A percentile compares a stretch with the other conserved stretches of the same genome.
phyloP scores from a whole-genome alignment of 2,113 vertebrate species.

The Microtus richardsoni region DNA sequence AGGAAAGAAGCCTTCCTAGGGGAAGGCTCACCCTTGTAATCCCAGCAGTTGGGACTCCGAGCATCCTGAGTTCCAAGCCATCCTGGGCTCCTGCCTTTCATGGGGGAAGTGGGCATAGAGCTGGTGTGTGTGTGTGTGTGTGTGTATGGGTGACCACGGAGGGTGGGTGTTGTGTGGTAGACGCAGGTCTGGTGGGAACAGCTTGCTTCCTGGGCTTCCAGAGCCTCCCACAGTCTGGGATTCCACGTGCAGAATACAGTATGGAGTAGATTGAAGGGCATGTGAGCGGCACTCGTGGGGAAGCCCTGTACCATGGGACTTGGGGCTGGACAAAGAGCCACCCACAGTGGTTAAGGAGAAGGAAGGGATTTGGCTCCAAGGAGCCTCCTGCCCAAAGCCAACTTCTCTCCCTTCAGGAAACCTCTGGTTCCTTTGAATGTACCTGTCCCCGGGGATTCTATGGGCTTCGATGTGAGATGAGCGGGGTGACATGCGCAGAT shows the following conservation, averaged over 20 bases:
- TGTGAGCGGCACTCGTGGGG: neutral
- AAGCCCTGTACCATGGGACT: neutral
- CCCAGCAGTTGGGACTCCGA: neutral
- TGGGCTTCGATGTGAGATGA: conserved; percentile 91
- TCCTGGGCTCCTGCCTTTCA: neutral
- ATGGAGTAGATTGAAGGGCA: fast-evolving
- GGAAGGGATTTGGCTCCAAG: neutral
- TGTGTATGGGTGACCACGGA: neutral
- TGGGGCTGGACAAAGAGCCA: neutral
- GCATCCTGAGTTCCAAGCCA: neutral
- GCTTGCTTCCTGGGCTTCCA: neutral
- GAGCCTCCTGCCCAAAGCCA: neutral
- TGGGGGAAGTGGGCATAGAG: neutral
- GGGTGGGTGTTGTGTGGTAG: neutral
- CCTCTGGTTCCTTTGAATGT: conserved; percentile 88
- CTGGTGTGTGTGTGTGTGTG: neutral
- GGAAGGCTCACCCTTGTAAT: neutral
- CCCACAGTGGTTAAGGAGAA: neutral
- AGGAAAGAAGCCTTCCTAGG: neutral
- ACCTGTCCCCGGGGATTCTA: conserved; percentile 94
- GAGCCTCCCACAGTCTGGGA: neutral
- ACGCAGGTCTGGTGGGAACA: neutral
- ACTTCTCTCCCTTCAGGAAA: conserved; percentile 83
- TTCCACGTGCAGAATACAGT: neutral
- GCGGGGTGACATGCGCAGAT: conserved; percentile 91